Evolutionary conservation across 2,888 invertebrate species (phyloP).

Genomic region (Thecophora atra): DNA sequence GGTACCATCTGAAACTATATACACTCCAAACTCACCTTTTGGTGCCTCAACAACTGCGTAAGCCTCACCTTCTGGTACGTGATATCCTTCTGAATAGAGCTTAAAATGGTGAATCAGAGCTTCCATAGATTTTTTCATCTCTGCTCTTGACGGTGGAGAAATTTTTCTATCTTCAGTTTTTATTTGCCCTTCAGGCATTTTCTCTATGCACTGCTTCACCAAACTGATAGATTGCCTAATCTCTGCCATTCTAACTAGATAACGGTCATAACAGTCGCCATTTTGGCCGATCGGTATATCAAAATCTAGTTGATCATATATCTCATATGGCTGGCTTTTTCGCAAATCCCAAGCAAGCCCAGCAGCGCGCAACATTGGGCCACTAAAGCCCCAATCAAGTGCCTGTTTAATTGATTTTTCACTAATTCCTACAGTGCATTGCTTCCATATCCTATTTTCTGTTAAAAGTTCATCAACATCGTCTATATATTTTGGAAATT

Average conservation of each 20-base stretch:
- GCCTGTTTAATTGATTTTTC: constrained; percentile 92
- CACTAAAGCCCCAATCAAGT: constrained; percentile 94
- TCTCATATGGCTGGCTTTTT: constrained; percentile 96
- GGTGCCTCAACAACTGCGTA: constrained; percentile 98
- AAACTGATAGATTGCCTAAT: constrained; percentile 96
- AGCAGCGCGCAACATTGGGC: constrained; percentile 97
- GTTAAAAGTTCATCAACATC: constrained; percentile 96
- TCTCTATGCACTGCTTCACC: constrained; percentile 94
- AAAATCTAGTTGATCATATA: constrained; percentile 92
- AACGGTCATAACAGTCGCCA: constrained; percentile 98
- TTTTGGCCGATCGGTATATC: constrained; percentile 95
- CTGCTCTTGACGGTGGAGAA: constrained; percentile 86
- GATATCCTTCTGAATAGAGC: constrained; percentile 95
- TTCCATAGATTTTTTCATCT: constrained; percentile 99
- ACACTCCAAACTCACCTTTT: constrained; percentile 98
- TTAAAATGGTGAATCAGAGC: constrained; percentile 98
- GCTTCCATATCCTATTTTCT: constrained; percentile 92
- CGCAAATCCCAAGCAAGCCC: constrained; percentile 99
- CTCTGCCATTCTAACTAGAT: constrained; percentile 88
- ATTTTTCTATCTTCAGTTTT: constrained; percentile 96
- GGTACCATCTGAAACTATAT: constrained; percentile 94
- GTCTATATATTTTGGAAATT: constrained; percentile 91
- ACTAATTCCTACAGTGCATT: constrained; percentile 90
- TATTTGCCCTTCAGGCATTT: constrained; percentile 96
- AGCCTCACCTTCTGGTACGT: constrained; percentile 94